A percentile compares a stretch with the other conserved stretches of the same genome.
phyloP scores from a whole-genome alignment of 2,113 vertebrate species.

The Dromiciops gliroides region DNA sequence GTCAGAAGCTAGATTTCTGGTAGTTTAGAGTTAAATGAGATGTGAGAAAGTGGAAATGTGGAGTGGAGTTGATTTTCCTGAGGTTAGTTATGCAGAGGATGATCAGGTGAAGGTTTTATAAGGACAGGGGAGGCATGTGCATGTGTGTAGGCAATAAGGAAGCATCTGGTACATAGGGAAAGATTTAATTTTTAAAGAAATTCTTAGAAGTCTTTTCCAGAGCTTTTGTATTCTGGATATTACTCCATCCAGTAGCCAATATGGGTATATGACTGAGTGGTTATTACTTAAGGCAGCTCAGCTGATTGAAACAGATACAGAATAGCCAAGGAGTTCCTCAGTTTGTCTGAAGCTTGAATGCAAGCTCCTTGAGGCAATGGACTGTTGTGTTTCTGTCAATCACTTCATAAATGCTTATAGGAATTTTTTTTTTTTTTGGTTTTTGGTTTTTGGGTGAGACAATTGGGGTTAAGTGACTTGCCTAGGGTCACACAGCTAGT shows the following conservation, averaged over 20 bases:
- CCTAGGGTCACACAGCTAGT: no score
- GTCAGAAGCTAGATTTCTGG: background rate
- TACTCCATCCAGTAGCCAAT: background rate
- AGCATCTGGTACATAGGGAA: background rate
- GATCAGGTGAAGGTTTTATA: background rate
- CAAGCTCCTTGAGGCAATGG: background rate
- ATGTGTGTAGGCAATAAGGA: background rate
- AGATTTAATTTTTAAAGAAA: background rate
- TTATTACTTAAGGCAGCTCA: background rate
- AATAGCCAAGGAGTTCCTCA: background rate
- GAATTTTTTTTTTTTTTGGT: no score
- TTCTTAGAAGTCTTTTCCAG: background rate
- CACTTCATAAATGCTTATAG: background rate
- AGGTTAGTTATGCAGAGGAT: background rate
- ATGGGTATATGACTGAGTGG: background rate
- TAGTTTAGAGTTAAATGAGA: background rate
- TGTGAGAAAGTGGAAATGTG: background rate
- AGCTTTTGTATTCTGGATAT: background rate
- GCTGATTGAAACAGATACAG: background rate
- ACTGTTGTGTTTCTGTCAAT: background rate
- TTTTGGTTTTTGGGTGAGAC: no score
- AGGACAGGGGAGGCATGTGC: background rate
- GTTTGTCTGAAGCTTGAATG: background rate
- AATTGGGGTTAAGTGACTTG: no score
- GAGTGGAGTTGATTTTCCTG: background rate